These are phyloP conservation scores for Sycon ciliatum DNA, from an alignment of 37 sponge, comb jelly and placozoan species.

Conservation along the genomic window DNA sequence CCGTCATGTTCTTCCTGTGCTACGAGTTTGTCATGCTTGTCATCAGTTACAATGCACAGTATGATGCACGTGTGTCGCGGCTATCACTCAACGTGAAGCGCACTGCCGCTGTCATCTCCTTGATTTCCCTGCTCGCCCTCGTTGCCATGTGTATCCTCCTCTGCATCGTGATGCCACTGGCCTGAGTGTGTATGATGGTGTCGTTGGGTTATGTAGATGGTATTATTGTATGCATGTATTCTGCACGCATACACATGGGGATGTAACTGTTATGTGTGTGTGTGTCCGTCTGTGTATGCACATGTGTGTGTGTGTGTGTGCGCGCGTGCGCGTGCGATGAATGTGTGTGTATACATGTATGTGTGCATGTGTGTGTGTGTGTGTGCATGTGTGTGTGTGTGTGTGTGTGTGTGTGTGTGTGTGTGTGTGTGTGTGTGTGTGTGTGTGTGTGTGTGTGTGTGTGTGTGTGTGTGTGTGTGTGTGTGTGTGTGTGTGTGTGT, in stretches of 20 bases:
- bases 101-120: no score
- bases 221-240: no score
- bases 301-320: no score
- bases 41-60: background rate
- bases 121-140: no score
- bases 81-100: background rate
- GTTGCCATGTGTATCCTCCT: no score
- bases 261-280: no score
- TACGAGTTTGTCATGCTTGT: background rate
- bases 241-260: no score
- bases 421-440: slow-evolving; percentile 5
- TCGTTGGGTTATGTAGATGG: no score
- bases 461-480: slow-evolving; percentile 5
- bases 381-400: background rate
- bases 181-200: no score
- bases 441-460: background rate
- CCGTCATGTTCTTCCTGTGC: background rate
- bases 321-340: background rate
- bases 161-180: no score
- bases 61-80: background rate
- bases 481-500: background rate
- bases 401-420: slow-evolving; percentile 5
- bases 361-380: background rate
- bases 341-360: background rate
- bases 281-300: no score